Percentiles rank a stretch among this genome's conserved stretches.
phyloP scores from a whole-genome alignment of 2,888 invertebrate species.

The Cataglyphis livida region DNA sequence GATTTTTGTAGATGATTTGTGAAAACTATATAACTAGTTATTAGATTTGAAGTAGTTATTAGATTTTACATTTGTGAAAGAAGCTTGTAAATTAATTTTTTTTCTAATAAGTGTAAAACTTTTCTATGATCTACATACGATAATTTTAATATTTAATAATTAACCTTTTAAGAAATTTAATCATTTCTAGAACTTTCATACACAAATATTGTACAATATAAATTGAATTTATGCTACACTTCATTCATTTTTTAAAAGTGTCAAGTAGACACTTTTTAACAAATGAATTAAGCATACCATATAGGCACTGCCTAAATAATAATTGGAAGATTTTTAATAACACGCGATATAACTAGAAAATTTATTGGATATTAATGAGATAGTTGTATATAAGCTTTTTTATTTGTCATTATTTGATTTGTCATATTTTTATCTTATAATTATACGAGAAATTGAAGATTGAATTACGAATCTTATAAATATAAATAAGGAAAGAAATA shows the following conservation, averaged over 20 bases:
- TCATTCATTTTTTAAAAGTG: slow-evolving; percentile 24
- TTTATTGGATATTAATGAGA: slow-evolving; percentile 10
- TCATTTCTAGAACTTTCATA: neutral
- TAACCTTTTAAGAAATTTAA: slow-evolving; percentile 15
- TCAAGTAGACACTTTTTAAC: too few relatives aligned
- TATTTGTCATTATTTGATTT: slow-evolving; percentile 30
- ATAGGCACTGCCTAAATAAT: slow-evolving; percentile 18
- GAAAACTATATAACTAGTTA: slow-evolving; percentile 45
- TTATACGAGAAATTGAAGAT: slow-evolving; percentile 13
- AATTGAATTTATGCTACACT: neutral
- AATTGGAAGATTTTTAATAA: slow-evolving; percentile 41
- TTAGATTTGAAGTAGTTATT: slow-evolving; percentile 49
- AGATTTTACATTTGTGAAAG: slow-evolving; percentile 45
- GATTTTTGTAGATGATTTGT: slow-evolving; percentile 46
- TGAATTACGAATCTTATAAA: slow-evolving; percentile 20
- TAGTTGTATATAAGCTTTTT: slow-evolving; percentile 34
- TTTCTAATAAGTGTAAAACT: neutral
- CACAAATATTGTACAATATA: neutral
- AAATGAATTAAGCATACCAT: too few relatives aligned
- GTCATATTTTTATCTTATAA: slow-evolving; percentile 36
- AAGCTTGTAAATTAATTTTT: slow-evolving; percentile 33
- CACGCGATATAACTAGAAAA: slow-evolving; percentile 37
- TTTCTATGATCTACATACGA: neutral
- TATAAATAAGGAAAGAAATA: slow-evolving; percentile 27
- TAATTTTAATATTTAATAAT: slow-evolving; percentile 28